These are phyloP conservation scores for Eulemur rufifrons DNA, from an alignment of 2,113 vertebrate species.

Conservation along the genomic window DNA sequence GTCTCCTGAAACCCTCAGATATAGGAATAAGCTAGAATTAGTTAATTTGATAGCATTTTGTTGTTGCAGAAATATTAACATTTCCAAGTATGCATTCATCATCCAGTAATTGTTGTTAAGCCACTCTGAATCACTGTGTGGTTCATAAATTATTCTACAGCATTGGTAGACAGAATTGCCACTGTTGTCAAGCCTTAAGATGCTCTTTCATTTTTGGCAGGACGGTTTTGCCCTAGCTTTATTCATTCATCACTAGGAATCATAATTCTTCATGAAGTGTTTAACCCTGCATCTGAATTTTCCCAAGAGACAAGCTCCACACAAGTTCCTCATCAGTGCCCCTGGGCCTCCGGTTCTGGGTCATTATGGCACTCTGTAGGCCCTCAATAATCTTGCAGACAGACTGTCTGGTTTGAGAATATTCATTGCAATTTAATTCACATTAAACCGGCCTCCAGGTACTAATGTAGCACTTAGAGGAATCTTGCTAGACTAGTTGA, in stretches of 20 bases:
- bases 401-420: slow-evolving; percentile 55
- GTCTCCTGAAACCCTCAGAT: not conserved
- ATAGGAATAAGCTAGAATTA: slow-evolving; percentile 34
- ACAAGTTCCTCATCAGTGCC: not conserved
- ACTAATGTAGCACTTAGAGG: slow-evolving; percentile 42
- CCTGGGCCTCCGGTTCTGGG: slow-evolving; percentile 24
- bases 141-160: slow-evolving; percentile 69
- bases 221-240: slow-evolving; percentile 53
- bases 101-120: slow-evolving; percentile 76
- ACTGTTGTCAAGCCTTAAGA: slow-evolving; percentile 71
- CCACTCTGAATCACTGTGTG: slow-evolving; percentile 64
- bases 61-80: slow-evolving; percentile 62
- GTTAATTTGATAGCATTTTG: slow-evolving; percentile 76
- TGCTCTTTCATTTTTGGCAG: slow-evolving; percentile 72
- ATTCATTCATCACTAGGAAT: slow-evolving; percentile 68
- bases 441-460: slow-evolving; percentile 41
- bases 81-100: slow-evolving; percentile 79
- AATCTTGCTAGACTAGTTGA: slow-evolving; percentile 18
- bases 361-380: not conserved
- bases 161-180: slow-evolving; percentile 68
- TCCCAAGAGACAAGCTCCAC: slow-evolving; percentile 57
- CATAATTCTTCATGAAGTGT: slow-evolving; percentile 76
- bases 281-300: slow-evolving; percentile 64
- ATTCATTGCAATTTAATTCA: slow-evolving; percentile 55
- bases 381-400: slow-evolving; percentile 44